phyloP scores from a whole-genome alignment of 2,888 invertebrate species.

The Hirtodrosophila alboralis region DNA sequence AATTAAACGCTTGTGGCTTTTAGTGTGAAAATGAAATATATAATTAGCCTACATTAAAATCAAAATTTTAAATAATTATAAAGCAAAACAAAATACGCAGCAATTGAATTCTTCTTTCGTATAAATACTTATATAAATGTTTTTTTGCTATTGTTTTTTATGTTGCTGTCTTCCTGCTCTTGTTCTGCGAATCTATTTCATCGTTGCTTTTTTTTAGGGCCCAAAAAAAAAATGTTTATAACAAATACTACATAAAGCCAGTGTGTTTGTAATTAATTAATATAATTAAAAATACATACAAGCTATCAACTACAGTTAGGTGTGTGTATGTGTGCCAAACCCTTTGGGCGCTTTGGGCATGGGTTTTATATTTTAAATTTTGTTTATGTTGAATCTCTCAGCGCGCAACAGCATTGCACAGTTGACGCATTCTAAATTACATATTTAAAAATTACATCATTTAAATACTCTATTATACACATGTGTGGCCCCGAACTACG shows the following conservation, averaged over 20 bases:
- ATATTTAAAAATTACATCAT: slow-evolving; percentile 55
- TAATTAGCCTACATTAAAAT: slow-evolving; percentile 54
- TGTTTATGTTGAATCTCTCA: slow-evolving; percentile 22
- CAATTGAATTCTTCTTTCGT: slow-evolving; percentile 13
- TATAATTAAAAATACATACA: slow-evolving; percentile 72
- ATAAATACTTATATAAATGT: slow-evolving; percentile 40
- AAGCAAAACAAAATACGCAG: slow-evolving; percentile 31
- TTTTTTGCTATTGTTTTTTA: slow-evolving; percentile 8
- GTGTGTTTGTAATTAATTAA: slow-evolving; percentile 62
- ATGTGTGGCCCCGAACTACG: slow-evolving; percentile 40
- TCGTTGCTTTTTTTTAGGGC: slow-evolving; percentile 12
- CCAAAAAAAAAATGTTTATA: slow-evolving; percentile 34
- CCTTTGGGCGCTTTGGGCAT: not conserved
- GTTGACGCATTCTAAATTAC: slow-evolving; percentile 33
- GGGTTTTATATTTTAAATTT: no score
- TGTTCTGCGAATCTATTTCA: slow-evolving; percentile 5
- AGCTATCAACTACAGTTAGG: slow-evolving; percentile 61
- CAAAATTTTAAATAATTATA: slow-evolving; percentile 39
- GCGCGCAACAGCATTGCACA: slow-evolving; percentile 32
- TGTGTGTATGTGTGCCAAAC: slow-evolving; percentile 26
- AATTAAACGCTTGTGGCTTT: slow-evolving; percentile 53
- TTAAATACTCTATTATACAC: slow-evolving; percentile 66
- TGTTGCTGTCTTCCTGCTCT: slow-evolving; percentile 8
- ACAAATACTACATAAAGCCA: slow-evolving; percentile 56
- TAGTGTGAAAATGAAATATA: slow-evolving; percentile 44